A percentile compares a stretch with the other conserved stretches of the same genome.
phyloP scores from a whole-genome alignment of 2,113 vertebrate genomes.

The Lucifuga dentata region DNA sequence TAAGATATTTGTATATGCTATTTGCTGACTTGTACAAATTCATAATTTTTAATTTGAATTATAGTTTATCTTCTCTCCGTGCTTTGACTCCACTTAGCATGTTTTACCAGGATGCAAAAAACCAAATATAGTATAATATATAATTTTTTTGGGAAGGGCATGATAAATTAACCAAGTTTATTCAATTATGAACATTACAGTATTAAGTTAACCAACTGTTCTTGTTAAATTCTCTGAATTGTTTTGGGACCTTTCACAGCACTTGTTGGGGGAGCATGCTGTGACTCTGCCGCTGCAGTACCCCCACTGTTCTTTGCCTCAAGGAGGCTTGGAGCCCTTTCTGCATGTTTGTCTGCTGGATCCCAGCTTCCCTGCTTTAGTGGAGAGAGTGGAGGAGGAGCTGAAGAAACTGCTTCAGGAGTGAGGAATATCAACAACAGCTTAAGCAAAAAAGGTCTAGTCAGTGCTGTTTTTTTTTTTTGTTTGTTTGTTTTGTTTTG shows the following conservation, averaged over 20 bases:
- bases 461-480: slow-evolving; percentile 31
- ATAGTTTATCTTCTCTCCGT: too few species aligned
- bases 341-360: slow-evolving; percentile 90
- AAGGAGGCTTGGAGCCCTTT: slow-evolving; percentile 82
- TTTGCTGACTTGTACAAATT: too few species aligned
- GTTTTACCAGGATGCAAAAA: too few species aligned
- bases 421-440: slow-evolving; percentile 67
- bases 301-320: slow-evolving; percentile 62
- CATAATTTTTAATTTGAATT: too few species aligned
- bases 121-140: too few species aligned
- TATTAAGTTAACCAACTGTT: too few species aligned
- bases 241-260: slow-evolving; percentile 71
- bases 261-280: slow-evolving; percentile 75
- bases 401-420: slow-evolving; percentile 83
- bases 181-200: too few species aligned
- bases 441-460: slow-evolving; percentile 53
- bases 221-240: too few species aligned
- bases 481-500: slow-evolving; percentile 20
- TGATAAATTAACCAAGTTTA: too few species aligned
- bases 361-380: slow-evolving; percentile 89
- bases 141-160: too few species aligned
- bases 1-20: too few species aligned
- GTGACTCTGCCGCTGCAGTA: slow-evolving; percentile 70
- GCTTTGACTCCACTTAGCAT: too few species aligned
- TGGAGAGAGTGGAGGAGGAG: slow-evolving; percentile 90